Base-by-base conservation (phyloP, 64 coral and sea anemone species). In the Catalaphyllia jardinei region DNA sequence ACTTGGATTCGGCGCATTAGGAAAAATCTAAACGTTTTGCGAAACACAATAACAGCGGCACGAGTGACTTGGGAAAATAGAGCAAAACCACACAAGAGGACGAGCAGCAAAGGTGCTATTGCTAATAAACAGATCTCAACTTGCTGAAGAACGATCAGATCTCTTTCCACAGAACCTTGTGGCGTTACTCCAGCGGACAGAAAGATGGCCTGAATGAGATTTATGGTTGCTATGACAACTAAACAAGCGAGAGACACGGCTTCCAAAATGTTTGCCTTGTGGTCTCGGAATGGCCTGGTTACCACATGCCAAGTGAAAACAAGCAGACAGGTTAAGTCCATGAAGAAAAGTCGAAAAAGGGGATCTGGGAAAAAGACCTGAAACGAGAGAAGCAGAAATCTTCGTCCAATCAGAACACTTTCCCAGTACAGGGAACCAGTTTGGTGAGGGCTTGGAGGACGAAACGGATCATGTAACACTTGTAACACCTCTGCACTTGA, bases 391-490 rank as follows among this genome's bases (percentile, higher is more conserved):
- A 92, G 57, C 11, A 96, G 25, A 31, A 96, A 92, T 62, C 94
- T 29, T 78, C 94, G 90, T 31, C 89, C 94, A 52, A 92, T 96
- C 22, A 96, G 60, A 73, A 96, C 64, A 54, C 94, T 92, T 75
- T 96, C 90, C 94, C 94, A 96, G 64, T 96, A 88, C 31, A 92
- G 65, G 19, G 94, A 74, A 3, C 94, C 94, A 83, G 16, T 20
- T 30, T 54, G 65, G 10, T 46, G 55, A 38, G 54, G 61, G 12
- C 52, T 74, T 79, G 94, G 94, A 49, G 51, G 31, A 30, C 86
- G 65, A 82, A 96, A 96, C 14, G 94, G 86, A 24, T 87, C 90
- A 18, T 92, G 90, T 0, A 96, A 72, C 0, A 96, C 75, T 72
- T 92, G 65, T 31, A 92, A 77, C 8, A 96, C 29, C 25, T 38